Conservation (phyloP, 1,140 invertebrate genomes). For the Macrobrachium nipponense region DNA sequence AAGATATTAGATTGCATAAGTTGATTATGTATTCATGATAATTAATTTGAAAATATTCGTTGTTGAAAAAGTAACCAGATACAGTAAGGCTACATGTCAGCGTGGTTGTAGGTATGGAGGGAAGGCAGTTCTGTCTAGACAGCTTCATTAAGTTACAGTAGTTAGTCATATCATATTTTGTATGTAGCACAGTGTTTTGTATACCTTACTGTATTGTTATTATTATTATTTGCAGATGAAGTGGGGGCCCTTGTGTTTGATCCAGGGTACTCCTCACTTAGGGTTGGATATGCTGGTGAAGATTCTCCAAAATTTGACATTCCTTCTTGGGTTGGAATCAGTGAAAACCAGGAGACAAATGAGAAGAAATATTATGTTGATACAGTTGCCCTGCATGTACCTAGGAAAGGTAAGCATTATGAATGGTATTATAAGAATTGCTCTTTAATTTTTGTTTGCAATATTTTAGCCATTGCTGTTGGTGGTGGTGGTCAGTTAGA, state of each 20-base stretch:
- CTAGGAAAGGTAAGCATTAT: slow-evolving; percentile 78
- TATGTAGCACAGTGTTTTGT: background rate
- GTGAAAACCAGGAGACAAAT: slow-evolving; percentile 74
- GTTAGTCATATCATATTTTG: background rate
- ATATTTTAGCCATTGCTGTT: background rate
- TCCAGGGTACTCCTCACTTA: slow-evolving; percentile 88
- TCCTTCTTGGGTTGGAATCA: slow-evolving; percentile 82
- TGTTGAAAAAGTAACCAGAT: too few relatives aligned
- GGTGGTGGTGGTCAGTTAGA: too few relatives aligned
- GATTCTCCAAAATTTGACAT: slow-evolving; percentile 94
- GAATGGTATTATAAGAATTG: background rate
- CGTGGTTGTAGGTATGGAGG: background rate
- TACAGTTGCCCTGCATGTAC: slow-evolving; percentile 86
- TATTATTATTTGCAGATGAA: slow-evolving; percentile 78
- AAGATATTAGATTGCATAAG: too few relatives aligned
- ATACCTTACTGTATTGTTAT: background rate
- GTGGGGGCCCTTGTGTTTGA: slow-evolving; percentile 98
- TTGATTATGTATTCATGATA: too few relatives aligned
- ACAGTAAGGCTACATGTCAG: too few relatives aligned
- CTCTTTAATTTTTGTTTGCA: background rate
- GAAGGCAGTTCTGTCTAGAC: too few relatives aligned
- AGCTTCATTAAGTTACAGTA: background rate
- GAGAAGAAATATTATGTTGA: slow-evolving; percentile 83
- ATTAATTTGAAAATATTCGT: too few relatives aligned
- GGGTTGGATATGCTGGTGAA: slow-evolving; percentile 90